Base-by-base conservation (phyloP, 2,888 invertebrate species). In the Tillus elongatus region DNA sequence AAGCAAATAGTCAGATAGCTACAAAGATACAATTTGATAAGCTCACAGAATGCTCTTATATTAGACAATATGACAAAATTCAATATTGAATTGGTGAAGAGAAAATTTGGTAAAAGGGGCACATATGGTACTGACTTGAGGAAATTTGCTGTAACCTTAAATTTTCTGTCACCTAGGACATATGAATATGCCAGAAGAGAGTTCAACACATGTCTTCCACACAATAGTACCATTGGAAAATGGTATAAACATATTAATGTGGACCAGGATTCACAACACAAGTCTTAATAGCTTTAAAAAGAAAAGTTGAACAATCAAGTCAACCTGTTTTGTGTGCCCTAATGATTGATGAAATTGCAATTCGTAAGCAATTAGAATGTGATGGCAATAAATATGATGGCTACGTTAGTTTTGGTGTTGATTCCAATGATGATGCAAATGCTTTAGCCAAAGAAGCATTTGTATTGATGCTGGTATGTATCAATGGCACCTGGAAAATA, bases 301-400 rank as follows among this genome's bases (percentile, higher is more conserved):
- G 28, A 10, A 42, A 38, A 37, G 31, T 12, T 15, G 13, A 15
- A 2, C 10, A 33, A n/a, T 4, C 19, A 10, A 10, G 26, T 9
- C 3, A 12, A n/a, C 8, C 16, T 34, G 15, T 44, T 24, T 10
- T 47, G 6, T 47, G 47, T 35, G 44, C 44, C 35, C 33, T 57
- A 29, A 39, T 56, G 1, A 40, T 56, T 11, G 53, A 54, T 40
- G 52, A 57, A 42, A 57, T 57, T 47, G 36, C 49, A 4, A 51
- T 56, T 10, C 34, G 44, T 8, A 39, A 46, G 37, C 38, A 50
- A 15, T 31, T 54, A 11, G 49, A 52, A 39, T 55, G 46, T 42
- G 40, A 44, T 15, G 49, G 47, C 13, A 39, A 40, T 19, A 44
- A 50, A 27, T 49, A 43, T 32, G 24, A 26, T 34, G 55, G 55